Evolutionary conservation across 1,140 invertebrate species (phyloP).

Genomic region (Danaus plexippus): DNA sequence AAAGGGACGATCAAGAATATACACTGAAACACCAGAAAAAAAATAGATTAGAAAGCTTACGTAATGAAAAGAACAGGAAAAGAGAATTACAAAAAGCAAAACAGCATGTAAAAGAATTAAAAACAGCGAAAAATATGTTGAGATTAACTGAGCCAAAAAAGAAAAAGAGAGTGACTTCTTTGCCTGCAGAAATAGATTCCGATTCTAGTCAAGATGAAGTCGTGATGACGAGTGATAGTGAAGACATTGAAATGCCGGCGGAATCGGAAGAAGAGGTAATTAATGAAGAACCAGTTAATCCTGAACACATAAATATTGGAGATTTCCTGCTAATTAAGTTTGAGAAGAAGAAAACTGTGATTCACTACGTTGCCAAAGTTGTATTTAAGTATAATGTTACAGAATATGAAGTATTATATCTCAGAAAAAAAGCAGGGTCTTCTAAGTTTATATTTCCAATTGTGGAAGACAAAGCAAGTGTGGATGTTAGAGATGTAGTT

Average conservation of each 20-base stretch:
- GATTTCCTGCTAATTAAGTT: conserved; percentile 35
- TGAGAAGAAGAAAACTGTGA: conserved; percentile 28
- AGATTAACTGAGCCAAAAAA: conserved; percentile 24
- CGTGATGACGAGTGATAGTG: conserved; percentile 27
- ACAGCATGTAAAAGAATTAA: conserved; percentile 25
- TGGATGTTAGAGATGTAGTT: conserved; percentile 30
- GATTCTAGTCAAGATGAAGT: conserved; percentile 28
- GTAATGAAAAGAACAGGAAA: conserved; percentile 24
- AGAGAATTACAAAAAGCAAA: conserved; percentile 25
- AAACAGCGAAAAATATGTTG: conserved; percentile 28
- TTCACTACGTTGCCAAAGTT: conserved; percentile 28
- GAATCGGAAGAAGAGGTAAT: conserved; percentile 23
- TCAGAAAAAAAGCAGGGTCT: conserved; percentile 22
- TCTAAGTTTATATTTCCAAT: conserved; percentile 24
- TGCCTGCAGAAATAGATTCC: conserved; percentile 24
- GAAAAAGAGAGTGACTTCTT: conserved; percentile 24
- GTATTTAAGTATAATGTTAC: conserved; percentile 25
- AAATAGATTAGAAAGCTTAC: conserved; percentile 25
- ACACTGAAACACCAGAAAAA: conserved; percentile 23
- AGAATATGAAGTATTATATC: conserved; percentile 24
- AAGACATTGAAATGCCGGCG: conserved; percentile 22
- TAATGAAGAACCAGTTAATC: conserved; percentile 18
- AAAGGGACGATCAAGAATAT: conserved; percentile 16
- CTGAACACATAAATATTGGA: conserved; percentile 29
- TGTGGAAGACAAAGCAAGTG: conserved; percentile 28